Evolutionary conservation across 2,888 invertebrate species (phyloP), one percentile per base, ranked within the genome.

Genomic region (Hoplodrina blanda): DNA sequence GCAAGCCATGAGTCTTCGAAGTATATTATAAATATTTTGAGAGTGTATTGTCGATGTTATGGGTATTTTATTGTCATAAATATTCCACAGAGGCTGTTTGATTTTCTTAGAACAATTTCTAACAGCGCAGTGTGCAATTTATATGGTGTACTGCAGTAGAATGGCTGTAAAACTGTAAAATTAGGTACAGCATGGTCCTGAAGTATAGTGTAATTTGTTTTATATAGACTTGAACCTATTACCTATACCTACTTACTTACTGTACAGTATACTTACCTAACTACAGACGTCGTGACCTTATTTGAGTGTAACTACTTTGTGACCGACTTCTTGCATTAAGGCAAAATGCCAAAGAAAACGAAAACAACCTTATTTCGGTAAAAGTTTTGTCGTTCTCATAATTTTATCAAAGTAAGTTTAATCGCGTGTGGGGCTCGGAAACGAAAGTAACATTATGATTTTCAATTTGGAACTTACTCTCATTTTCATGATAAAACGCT

Each of bases 1-100:
- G 83, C 85, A 81, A 69, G 52, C 71, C 82, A 82, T 83, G 82
- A 78, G 79, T 73, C 62, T 80, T 76, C 62, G 60, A 56, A 64
- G 73, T 74, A 73, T 64, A 73, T 64, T 70, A 81, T 84, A 84
- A 84, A 82, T 80, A 80, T 81, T 80, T 82, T 73, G 79, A 74
- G 73, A 82, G 59, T 62, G 44, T 67, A 69, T 75, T 76, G 70
- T 76, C 69, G 61, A 72, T 76, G 73, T 82, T 81, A 79, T 75
- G 64, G 62, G 68, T 79, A 74, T 79, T 84, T 82, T 80, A 77
- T 73, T 79, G 75, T 81, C 73, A 76, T 81, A 66, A 61, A 76
- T 80, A 82, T 82, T 69, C 67, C 41, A 69, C 33, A 49, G 30
- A 55, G 49, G 60, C 33, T 33, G 59, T 73, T 15, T 50, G 52